Evolutionary conservation across 2,113 vertebrate species (phyloP), one percentile per base, ranked within the genome.

Genomic region (Dissostichus mawsoni): DNA sequence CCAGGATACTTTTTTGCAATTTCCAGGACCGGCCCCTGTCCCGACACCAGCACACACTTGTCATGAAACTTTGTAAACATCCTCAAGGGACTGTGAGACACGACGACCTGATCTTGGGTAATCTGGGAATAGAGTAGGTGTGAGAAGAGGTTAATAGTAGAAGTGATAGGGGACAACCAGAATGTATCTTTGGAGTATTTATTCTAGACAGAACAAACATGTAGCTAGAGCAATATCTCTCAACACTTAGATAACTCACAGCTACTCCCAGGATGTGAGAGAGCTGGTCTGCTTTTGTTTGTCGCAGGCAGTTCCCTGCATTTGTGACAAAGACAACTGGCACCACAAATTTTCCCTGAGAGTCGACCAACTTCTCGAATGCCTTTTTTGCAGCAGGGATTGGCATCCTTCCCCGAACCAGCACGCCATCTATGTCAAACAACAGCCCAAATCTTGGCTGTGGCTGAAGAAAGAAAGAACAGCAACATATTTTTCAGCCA

Each of bases 311-410:
- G 63, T 97, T 97, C 74, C 97, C 97, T 29, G 97, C 97, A 11
- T 98, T 98, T n/a, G 97, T 98, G 76, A 98, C 97, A 85, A 98
- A 98, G 2, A 97, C 96, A 3, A 97, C 95, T 3, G 97, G 97
- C 88, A 97, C 95, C 87, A 96, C 79, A 89, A 98, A 97, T 1
- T 95, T 95, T 80, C 97, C 96, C 87, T 94, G 95, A 83, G 95
- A 83, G 75, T 96, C 89, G 29, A 98, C 94, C 50, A 98, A 90
- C 92, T 97, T 98, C 36, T 91, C 95, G 23, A 98, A 97, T 3
- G 97, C 95, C 79, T 90, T 94, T 71, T 90, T 96, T 14, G 97
- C 97, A 0, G 96, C 96, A 29, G 97, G 96, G 78, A 98, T 97
- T 1, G 95, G 97, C 16, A 95, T 95, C 88, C 87, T 96, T 25